Percentiles rank a stretch among this genome's conserved stretches.
These are phyloP conservation scores for Rhinoptilus africanus DNA, from an alignment of 2,113 vertebrate species.

Conservation along the genomic window DNA sequence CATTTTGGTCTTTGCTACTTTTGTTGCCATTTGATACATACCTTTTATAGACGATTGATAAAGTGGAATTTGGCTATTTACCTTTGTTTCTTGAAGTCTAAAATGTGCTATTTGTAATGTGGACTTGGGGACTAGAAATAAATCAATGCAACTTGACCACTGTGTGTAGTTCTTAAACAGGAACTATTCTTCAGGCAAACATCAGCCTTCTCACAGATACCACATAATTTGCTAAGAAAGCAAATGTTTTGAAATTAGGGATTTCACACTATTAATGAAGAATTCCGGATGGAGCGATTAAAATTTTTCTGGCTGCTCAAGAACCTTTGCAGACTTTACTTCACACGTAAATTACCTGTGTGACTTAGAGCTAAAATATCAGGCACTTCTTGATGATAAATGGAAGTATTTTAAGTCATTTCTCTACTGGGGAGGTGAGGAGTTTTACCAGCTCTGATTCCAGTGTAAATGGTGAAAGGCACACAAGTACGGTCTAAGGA, in stretches of 20 bases:
- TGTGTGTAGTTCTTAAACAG: neutral
- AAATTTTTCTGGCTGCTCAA: neutral
- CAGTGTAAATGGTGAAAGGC: neutral
- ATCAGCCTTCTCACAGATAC: neutral
- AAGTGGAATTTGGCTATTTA: conserved; percentile 34
- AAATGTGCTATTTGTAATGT: conserved; percentile 53
- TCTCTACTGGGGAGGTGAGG: neutral
- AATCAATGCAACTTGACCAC: conserved; percentile 29
- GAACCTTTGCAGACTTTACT: neutral
- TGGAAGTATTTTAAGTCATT: neutral
- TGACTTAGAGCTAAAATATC: neutral
- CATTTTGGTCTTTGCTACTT: neutral
- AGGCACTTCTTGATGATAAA: neutral
- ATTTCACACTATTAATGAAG: neutral
- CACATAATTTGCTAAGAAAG: neutral
- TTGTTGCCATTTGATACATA: neutral
- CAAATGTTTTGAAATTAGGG: neutral
- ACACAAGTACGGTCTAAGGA: neutral
- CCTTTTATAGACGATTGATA: neutral
- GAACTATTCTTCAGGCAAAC: neutral
- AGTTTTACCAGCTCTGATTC: neutral
- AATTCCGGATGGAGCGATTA: neutral
- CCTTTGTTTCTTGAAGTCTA: conserved; percentile 41
- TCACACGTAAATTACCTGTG: neutral
- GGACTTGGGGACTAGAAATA: conserved; percentile 62